These are phyloP conservation scores for Ochropleura plecta DNA, from an alignment of 2,888 invertebrate genomes.

Conservation along the genomic window DNA sequence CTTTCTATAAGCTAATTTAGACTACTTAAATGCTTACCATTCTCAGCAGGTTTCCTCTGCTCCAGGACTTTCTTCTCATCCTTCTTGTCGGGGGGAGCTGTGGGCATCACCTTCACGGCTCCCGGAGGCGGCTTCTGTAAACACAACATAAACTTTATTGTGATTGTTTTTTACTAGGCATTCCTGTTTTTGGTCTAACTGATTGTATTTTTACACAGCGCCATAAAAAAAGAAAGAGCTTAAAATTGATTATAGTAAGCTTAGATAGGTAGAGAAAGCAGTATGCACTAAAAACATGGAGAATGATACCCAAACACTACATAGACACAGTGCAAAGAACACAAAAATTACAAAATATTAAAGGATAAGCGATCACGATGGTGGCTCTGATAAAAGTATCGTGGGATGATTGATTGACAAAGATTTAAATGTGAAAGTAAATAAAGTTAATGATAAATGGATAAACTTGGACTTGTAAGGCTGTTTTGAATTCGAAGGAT, in stretches of 20 bases:
- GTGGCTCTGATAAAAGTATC: not conserved
- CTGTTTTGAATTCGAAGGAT: not conserved
- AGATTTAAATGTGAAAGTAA: conserved; percentile 3
- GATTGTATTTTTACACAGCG: not conserved
- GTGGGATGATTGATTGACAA: conserved; percentile 1
- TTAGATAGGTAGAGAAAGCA: conserved; percentile 16
- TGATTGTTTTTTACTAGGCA: too few species aligned
- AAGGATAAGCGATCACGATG: not conserved
- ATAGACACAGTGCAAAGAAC: conserved; percentile 14
- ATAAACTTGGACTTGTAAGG: not conserved
- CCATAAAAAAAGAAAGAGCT: not conserved
- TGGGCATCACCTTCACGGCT: conserved; percentile 95
- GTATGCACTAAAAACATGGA: conserved; percentile 6
- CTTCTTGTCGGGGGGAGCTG: conserved; percentile 91
- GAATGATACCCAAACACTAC: not conserved
- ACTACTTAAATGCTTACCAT: conserved; percentile 77
- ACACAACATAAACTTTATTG: conserved; percentile 56
- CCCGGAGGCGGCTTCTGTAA: conserved; percentile 94
- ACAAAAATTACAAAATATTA: not conserved
- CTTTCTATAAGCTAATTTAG: not conserved
- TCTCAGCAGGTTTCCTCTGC: conserved; percentile 85
- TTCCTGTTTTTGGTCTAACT: not conserved
- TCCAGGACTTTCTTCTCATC: conserved; percentile 82
- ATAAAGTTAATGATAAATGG: not conserved
- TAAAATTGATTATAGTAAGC: conserved; percentile 13